phyloP scores from a whole-genome alignment of 2,888 invertebrate genomes.

The Mystacides longicornis region DNA sequence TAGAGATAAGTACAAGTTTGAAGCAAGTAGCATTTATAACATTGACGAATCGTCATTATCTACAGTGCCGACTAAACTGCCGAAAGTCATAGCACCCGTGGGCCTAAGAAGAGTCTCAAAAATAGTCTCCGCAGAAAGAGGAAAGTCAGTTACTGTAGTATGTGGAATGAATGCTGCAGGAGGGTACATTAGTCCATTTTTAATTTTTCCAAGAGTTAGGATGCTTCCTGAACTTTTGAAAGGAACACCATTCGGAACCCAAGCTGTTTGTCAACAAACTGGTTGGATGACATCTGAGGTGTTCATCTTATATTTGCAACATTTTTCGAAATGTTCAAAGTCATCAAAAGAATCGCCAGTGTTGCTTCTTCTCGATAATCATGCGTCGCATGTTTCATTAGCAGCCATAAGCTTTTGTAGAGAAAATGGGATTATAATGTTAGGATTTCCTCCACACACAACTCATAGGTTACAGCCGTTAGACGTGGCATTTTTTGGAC shows the following conservation, averaged over 20 bases:
- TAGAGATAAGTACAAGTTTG: conserved; percentile 9
- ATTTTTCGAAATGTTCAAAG: conserved; percentile 22
- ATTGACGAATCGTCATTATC: background rate
- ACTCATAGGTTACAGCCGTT: conserved; percentile 27
- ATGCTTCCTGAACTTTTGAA: conserved; percentile 34
- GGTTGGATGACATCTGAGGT: conserved; percentile 7
- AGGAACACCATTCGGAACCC: conserved; percentile 34
- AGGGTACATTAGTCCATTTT: conserved; percentile 38
- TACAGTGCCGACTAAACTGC: conserved; percentile 25
- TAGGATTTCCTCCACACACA: conserved; percentile 28
- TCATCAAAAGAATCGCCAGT: conserved; percentile 27
- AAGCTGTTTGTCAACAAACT: conserved; percentile 27
- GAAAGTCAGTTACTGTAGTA: conserved; percentile 34
- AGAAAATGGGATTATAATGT: conserved; percentile 24
- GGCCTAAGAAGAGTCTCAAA: conserved; percentile 36
- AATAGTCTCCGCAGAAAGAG: conserved; percentile 35
- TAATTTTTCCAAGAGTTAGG: conserved; percentile 37
- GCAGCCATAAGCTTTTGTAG: conserved; percentile 26
- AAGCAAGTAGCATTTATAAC: background rate
- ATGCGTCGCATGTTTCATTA: conserved; percentile 29
- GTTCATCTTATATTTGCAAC: conserved; percentile 3
- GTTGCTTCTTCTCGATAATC: conserved; percentile 31
- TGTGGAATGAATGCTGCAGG: conserved; percentile 37
- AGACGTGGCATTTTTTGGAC: conserved; percentile 21
- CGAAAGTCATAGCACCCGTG: conserved; percentile 34